phyloP scores from a whole-genome alignment of 1,140 invertebrate species.

The Solen grandis region DNA sequence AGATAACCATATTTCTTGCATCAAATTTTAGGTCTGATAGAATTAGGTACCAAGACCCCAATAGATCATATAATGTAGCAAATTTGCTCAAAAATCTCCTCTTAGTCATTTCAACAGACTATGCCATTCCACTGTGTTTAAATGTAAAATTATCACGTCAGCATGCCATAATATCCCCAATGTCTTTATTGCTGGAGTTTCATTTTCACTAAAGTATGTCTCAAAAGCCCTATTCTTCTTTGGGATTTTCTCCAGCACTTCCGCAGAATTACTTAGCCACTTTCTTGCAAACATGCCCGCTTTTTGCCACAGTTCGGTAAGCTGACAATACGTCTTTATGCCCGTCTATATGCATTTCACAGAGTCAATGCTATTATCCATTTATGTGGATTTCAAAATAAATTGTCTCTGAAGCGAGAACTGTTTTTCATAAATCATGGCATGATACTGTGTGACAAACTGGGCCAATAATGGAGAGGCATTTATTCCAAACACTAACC shows the following conservation, averaged over 20 bases:
- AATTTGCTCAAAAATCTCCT: neutral
- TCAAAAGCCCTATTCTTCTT: neutral
- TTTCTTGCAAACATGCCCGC: constrained; percentile 14
- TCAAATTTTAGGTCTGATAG: constrained; percentile 4
- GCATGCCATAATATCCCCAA: constrained; percentile 37
- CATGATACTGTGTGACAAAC: constrained; percentile 18
- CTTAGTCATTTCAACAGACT: neutral
- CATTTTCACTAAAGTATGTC: neutral
- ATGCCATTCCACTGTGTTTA: neutral
- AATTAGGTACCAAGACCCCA: constrained; percentile 2
- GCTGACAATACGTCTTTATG: neutral
- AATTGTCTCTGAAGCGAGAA: neutral
- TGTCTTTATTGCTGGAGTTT: constrained; percentile 1
- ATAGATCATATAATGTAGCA: neutral
- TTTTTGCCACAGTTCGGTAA: neutral
- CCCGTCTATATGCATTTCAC: neutral
- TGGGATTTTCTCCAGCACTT: constrained; percentile 8
- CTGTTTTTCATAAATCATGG: neutral
- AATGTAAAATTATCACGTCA: constrained; percentile 33
- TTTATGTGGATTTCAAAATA: constrained; percentile 13
- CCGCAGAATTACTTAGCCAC: constrained; percentile 3
- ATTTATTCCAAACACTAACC: constrained; percentile 36
- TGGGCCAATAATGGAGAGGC: constrained; percentile 32
- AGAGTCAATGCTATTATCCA: constrained; percentile 22
- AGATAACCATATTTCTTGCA: no score